A percentile compares a stretch with the other conserved stretches of the same genome.
Evolutionary conservation across 2,888 invertebrate genomes (phyloP).

Genomic region (Lycia hirtaria): DNA sequence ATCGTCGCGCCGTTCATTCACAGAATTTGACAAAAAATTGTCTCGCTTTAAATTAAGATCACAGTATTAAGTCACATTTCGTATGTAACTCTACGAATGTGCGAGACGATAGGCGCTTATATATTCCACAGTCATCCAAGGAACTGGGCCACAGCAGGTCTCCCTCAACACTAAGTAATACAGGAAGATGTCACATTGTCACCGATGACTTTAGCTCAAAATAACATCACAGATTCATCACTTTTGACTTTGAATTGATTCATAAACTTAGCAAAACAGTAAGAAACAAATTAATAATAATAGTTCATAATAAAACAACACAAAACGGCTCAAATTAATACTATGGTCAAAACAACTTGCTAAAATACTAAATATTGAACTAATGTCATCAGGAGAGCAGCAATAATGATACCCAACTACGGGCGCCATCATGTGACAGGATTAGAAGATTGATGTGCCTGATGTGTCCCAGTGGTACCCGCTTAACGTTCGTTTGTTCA

Average conservation of each 20-base stretch:
- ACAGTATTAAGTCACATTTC: conserved; percentile 83
- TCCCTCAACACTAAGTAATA: conserved; percentile 49
- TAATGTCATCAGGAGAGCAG: conserved; percentile 59
- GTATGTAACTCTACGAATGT: conserved; percentile 78
- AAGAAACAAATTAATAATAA: conserved; percentile 47
- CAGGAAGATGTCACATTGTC: conserved; percentile 64
- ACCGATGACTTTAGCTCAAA: conserved; percentile 62
- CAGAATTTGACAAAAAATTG: conserved; percentile 81
- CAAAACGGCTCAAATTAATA: conserved; percentile 37
- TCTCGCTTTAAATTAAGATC: conserved; percentile 83
- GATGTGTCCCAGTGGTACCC: conserved; percentile 76
- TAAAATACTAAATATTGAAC: conserved; percentile 50
- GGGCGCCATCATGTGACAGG: conserved; percentile 60
- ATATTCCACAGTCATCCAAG: conserved; percentile 84
- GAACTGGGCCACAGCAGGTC: conserved; percentile 69
- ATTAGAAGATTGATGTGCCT: conserved; percentile 65
- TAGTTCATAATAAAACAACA: conserved; percentile 40
- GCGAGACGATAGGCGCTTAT: conserved; percentile 72
- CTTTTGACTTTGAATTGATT: conserved; percentile 32
- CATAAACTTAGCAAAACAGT: conserved; percentile 47
- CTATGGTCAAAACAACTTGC: conserved; percentile 33
- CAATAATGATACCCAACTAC: conserved; percentile 44
- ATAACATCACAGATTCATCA: conserved; percentile 40
- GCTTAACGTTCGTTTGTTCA: conserved; percentile 69
- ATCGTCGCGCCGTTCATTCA: conserved; percentile 74